These are phyloP conservation scores for Pseudochromis fuscus DNA, from an alignment of 2,797 vertebrate genomes.

Conservation along the genomic window DNA sequence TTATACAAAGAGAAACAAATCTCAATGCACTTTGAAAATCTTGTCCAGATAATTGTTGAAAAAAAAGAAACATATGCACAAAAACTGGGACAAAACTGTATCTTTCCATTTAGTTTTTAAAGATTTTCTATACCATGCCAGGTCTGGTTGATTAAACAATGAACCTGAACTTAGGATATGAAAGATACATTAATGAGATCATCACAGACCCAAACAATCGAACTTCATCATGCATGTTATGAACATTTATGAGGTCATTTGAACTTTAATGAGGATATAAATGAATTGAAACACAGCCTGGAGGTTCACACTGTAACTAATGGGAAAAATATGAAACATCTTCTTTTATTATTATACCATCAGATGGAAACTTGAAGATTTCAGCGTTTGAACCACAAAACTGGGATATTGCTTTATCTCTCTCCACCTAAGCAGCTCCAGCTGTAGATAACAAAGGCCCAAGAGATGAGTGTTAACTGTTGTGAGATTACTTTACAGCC, in stretches of 20 bases:
- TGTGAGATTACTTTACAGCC: slow-evolving; percentile 71
- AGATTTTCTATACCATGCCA: slow-evolving; percentile 1
- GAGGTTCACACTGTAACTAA: slow-evolving; percentile 15
- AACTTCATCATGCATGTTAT: slow-evolving; percentile 20
- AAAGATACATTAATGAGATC: slow-evolving; percentile 8
- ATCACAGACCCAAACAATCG: slow-evolving; percentile 7
- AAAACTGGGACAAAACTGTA: neutral
- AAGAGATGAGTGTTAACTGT: slow-evolving; percentile 64
- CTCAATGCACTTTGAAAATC: slow-evolving; percentile 21
- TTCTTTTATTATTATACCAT: neutral
- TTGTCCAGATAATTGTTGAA: slow-evolving; percentile 27
- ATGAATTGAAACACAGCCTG: slow-evolving; percentile 19
- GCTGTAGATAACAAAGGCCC: slow-evolving; percentile 64
- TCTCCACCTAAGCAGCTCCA: slow-evolving; percentile 48
- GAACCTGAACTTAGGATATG: neutral
- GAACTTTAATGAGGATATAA: slow-evolving; percentile 10
- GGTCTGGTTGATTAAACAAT: slow-evolving; percentile 21
- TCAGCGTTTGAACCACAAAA: neutral
- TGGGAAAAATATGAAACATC: slow-evolving; percentile 2
- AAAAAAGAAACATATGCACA: slow-evolving; percentile 22
- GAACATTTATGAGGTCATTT: slow-evolving; percentile 16
- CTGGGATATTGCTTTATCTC: neutral
- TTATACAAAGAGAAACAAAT: slow-evolving; percentile 20
- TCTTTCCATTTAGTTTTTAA: slow-evolving; percentile 11
- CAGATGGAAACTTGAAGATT: slow-evolving; percentile 5